Evolutionary conservation across 92 coral and sea anemone species (phyloP).

Genomic region (Paragorgia papillata): DNA sequence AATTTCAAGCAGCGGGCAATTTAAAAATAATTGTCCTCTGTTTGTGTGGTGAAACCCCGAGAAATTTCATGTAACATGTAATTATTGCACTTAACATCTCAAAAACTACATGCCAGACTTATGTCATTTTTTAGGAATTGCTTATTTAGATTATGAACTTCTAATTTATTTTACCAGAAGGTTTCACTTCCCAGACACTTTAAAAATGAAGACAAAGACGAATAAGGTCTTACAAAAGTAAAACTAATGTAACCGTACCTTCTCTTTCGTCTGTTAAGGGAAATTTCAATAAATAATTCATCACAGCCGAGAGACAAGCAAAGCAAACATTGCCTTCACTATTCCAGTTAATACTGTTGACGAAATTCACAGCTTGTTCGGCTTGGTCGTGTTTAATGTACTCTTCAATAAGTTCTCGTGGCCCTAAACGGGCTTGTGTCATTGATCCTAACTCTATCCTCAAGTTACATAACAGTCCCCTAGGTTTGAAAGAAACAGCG

Average conservation of each 20-base stretch:
- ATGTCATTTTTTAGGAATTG: too few relatives aligned
- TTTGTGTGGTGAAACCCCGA: too few relatives aligned
- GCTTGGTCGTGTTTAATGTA: conserved; percentile 90
- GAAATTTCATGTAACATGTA: too few relatives aligned
- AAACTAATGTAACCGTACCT: conserved; percentile 65
- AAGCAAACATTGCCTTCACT: conserved; percentile 86
- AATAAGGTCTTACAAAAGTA: not conserved
- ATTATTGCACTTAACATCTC: too few relatives aligned
- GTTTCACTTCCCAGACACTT: too few relatives aligned
- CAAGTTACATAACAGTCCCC: conserved; percentile 85
- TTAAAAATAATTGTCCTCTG: too few relatives aligned
- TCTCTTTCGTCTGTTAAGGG: conserved; percentile 87
- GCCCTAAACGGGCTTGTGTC: conserved; percentile 83
- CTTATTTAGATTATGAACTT: too few relatives aligned
- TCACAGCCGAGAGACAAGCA: conserved; percentile 80
- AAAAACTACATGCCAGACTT: too few relatives aligned
- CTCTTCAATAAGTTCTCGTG: conserved; percentile 81
- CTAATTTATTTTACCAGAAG: too few relatives aligned
- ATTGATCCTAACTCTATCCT: conserved; percentile 88
- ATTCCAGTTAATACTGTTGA: conserved; percentile 98
- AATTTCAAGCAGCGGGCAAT: too few relatives aligned
- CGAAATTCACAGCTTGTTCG: conserved; percentile 95
- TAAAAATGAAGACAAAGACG: not conserved
- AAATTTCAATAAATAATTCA: conserved; percentile 79
- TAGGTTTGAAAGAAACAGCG: conserved; percentile 16